These are phyloP conservation scores for Teleopsis dalmanni DNA, from an alignment of 1,140 invertebrate genomes.

Conservation along the genomic window DNA sequence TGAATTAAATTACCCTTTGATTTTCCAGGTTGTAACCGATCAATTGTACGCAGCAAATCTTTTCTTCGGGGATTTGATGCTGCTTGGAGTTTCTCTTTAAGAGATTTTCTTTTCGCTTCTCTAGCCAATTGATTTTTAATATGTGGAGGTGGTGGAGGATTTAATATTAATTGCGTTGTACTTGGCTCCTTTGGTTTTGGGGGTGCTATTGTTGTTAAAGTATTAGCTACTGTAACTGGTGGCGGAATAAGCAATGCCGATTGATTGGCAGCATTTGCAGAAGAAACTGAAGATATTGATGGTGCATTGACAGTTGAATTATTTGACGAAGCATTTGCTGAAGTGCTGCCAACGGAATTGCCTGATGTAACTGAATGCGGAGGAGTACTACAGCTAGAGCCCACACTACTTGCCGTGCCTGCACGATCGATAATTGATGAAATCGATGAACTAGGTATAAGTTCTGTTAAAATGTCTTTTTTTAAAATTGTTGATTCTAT, in stretches of 20 bases:
- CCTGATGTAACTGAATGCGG: constrained; percentile 39
- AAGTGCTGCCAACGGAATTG: constrained; percentile 26
- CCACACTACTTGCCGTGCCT: constrained; percentile 32
- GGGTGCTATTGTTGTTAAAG: constrained; percentile 36
- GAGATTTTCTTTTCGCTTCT: constrained; percentile 35
- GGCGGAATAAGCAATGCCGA: constrained; percentile 13
- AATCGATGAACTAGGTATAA: constrained; percentile 13
- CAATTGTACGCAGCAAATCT: constrained; percentile 73
- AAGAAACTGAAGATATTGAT: constrained; percentile 14
- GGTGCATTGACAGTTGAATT: constrained; percentile 11
- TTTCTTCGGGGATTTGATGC: constrained; percentile 46
- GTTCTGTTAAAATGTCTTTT: constrained; percentile 20
- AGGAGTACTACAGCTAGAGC: constrained; percentile 35
- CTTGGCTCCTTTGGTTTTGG: constrained; percentile 45
- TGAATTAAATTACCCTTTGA: constrained; percentile 73
- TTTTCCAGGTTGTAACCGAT: constrained; percentile 73
- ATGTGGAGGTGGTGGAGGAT: constrained; percentile 39
- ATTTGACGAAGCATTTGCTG: constrained; percentile 13
- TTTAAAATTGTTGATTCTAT: constrained; percentile 8
- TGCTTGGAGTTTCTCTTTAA: constrained; percentile 34
- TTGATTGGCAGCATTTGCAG: constrained; percentile 11
- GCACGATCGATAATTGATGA: background rate
- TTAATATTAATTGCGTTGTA: constrained; percentile 28
- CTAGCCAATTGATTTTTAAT: constrained; percentile 39
- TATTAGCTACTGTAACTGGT: constrained; percentile 8